Evolutionary conservation across 2,113 vertebrate genomes (phyloP).

Genomic region (Vulpes ferrilata): DNA sequence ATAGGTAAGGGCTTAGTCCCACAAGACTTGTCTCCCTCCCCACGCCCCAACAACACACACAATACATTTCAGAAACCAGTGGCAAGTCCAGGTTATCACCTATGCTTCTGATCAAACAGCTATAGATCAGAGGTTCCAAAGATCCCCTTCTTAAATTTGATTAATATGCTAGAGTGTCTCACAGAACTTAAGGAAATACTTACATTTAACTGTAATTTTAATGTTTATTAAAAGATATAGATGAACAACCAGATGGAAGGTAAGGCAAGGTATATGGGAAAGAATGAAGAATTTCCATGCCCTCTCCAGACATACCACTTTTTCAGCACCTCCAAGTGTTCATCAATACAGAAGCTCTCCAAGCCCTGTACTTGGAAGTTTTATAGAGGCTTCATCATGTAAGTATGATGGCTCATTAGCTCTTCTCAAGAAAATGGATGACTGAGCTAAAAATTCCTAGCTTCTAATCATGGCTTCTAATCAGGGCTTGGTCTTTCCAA

Average conservation of each 20-base stretch:
- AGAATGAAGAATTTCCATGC: neutral
- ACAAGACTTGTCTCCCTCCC: neutral
- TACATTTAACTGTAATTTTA: neutral
- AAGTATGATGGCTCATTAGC: neutral
- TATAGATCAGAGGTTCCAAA: neutral
- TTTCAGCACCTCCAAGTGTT: neutral
- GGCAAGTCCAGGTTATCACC: neutral
- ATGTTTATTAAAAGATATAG: neutral
- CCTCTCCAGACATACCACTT: neutral
- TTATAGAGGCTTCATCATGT: neutral
- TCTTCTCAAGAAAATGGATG: neutral
- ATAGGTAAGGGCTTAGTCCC: neutral
- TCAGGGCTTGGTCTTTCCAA: neutral
- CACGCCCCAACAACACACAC: neutral
- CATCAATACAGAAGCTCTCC: neutral
- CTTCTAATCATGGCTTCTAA: neutral
- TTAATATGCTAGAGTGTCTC: neutral
- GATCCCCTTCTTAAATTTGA: neutral
- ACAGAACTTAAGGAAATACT: neutral
- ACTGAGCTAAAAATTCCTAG: neutral
- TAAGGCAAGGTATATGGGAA: neutral
- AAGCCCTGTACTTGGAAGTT: neutral
- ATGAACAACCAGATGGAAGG: neutral
- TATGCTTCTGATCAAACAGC: neutral
- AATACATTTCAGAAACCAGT: neutral